A percentile compares a stretch with the other conserved stretches of the same genome.
phyloP scores from a whole-genome alignment of 2,888 invertebrate genomes.

The Papilio gigon region DNA sequence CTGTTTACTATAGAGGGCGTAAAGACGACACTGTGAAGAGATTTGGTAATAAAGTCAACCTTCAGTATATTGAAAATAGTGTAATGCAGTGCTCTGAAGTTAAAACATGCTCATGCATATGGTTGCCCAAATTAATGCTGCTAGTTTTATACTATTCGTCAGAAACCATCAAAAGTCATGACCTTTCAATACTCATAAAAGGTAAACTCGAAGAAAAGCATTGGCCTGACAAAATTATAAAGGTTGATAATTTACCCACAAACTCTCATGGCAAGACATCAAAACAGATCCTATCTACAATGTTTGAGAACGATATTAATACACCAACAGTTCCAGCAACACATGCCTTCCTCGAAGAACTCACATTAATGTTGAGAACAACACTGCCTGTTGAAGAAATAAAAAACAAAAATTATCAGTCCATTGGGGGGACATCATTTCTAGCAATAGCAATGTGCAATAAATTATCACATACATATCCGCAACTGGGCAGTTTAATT shows the following conservation, averaged over 20 bases:
- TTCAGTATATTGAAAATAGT: slow-evolving; percentile 81
- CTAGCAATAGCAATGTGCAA: slow-evolving; percentile 84
- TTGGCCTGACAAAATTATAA: slow-evolving; percentile 85
- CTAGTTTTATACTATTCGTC: slow-evolving; percentile 79
- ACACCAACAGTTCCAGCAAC: slow-evolving; percentile 49
- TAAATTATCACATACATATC: slow-evolving; percentile 74
- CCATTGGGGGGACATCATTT: slow-evolving; percentile 88
- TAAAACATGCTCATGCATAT: slow-evolving; percentile 79
- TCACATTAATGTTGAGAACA: slow-evolving; percentile 53
- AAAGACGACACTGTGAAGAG: slow-evolving; percentile 88
- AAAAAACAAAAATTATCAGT: slow-evolving; percentile 78
- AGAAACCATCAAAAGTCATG: slow-evolving; percentile 62
- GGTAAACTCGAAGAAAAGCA: slow-evolving; percentile 76
- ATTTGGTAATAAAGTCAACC: slow-evolving; percentile 87
- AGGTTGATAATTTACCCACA: slow-evolving; percentile 82
- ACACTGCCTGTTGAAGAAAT: slow-evolving; percentile 63
- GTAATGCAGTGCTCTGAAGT: slow-evolving; percentile 73
- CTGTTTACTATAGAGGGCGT: slow-evolving; percentile 85
- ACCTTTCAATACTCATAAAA: slow-evolving; percentile 68
- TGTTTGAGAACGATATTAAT: slow-evolving; percentile 56
- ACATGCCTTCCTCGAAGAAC: slow-evolving; percentile 59
- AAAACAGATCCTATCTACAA: slow-evolving; percentile 67
- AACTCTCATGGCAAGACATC: slow-evolving; percentile 88
- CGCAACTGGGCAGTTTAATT: slow-evolving; percentile 75
- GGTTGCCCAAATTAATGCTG: slow-evolving; percentile 74